Evolutionary conservation across 2,888 invertebrate species (phyloP).

Genomic region (Beris chalybata): DNA sequence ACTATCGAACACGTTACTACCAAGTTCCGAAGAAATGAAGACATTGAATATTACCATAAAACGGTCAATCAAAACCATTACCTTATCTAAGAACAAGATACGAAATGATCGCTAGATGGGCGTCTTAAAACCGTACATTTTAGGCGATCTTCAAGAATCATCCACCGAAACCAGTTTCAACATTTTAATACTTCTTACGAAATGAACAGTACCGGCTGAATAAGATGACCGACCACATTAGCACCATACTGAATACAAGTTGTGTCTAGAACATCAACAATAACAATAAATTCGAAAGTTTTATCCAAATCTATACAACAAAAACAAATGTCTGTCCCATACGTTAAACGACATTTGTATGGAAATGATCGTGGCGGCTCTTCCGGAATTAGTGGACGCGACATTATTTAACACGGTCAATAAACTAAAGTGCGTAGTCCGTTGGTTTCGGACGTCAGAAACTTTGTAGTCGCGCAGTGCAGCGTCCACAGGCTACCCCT

Average conservation of each 20-base stretch:
- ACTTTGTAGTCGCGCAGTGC: constrained; percentile 15
- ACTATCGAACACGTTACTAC: constrained; percentile 16
- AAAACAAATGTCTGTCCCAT: constrained; percentile 21
- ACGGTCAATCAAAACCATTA: constrained; percentile 37
- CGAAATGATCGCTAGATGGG: constrained; percentile 26
- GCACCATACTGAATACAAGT: constrained; percentile 23
- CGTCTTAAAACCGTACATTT: constrained; percentile 30
- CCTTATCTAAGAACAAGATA: constrained; percentile 37
- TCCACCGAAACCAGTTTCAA: constrained; percentile 11
- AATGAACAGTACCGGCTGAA: constrained; percentile 35
- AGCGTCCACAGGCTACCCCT: constrained; percentile 18
- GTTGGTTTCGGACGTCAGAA: constrained; percentile 24
- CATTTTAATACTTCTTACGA: constrained; percentile 24
- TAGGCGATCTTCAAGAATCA: constrained; percentile 18
- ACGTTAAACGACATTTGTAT: not conserved
- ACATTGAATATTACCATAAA: constrained; percentile 38
- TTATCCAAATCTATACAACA: constrained; percentile 18
- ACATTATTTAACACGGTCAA: constrained; percentile 33
- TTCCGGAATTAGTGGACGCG: constrained; percentile 21
- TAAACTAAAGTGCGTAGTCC: constrained; percentile 22
- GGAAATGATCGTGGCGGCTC: not conserved
- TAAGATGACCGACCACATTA: constrained; percentile 31
- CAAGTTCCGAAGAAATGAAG: constrained; percentile 32
- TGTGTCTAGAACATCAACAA: constrained; percentile 33
- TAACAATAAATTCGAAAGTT: constrained; percentile 38